These are phyloP conservation scores for Conger conger DNA, from an alignment of 2,113 vertebrate genomes.

Conservation along the genomic window DNA sequence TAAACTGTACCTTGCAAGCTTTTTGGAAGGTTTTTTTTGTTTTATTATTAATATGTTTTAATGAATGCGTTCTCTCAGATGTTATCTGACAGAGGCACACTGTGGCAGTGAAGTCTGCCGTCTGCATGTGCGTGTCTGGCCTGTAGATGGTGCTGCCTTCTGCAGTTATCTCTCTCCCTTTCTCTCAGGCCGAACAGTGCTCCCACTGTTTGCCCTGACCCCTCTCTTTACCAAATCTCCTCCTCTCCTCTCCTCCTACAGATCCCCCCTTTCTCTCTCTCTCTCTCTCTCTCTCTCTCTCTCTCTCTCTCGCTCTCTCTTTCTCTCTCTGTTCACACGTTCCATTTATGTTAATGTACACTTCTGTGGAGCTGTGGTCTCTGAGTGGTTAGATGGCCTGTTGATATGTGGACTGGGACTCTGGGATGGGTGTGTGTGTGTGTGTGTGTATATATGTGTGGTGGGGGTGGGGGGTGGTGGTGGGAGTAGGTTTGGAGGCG, in stretches of 20 bases:
- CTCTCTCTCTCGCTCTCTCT: background rate
- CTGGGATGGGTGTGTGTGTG: background rate
- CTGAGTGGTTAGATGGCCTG: conserved; percentile 69
- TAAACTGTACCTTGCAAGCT: background rate
- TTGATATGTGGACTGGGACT: conserved; percentile 70
- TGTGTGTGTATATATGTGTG: conserved; percentile 27
- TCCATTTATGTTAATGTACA: conserved; percentile 81
- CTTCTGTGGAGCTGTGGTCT: conserved; percentile 74
- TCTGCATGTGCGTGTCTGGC: conserved; percentile 45
- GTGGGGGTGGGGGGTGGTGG: conserved; percentile 32
- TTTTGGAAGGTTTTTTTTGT: background rate
- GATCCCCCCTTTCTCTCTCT: background rate
- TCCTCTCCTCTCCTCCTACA: conserved; percentile 56
- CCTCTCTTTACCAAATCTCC: conserved; percentile 57
- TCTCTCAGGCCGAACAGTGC: conserved; percentile 68
- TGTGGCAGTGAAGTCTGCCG: background rate
- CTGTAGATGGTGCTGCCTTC: conserved; percentile 96
- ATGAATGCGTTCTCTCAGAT: background rate
- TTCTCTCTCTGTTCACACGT: conserved; percentile 50
- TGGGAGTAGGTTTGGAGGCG: conserved; percentile 54
- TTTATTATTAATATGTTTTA: background rate
- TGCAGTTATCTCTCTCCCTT: conserved; percentile 68
- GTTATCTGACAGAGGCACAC: background rate
- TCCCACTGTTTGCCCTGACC: conserved; percentile 74
- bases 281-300: conserved; percentile 51